A percentile compares a stretch with the other conserved stretches of the same genome.
phyloP scores from a whole-genome alignment of 2,888 invertebrate species.

The Boloria euphrosyne region DNA sequence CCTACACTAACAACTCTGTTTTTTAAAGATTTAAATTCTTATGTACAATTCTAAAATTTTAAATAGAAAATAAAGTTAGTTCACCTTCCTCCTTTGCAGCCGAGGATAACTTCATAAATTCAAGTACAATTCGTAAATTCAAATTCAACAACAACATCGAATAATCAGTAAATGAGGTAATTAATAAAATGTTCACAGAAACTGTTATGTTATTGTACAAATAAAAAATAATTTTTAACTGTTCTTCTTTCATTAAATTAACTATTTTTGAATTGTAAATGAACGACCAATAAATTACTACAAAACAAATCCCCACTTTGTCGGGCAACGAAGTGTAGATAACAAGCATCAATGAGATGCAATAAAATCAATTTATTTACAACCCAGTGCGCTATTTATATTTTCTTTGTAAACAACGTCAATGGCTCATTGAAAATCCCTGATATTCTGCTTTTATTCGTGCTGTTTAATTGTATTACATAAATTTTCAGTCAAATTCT shows the following conservation, averaged over 20 bases:
- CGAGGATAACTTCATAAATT: neutral
- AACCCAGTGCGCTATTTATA: slow-evolving; percentile 39
- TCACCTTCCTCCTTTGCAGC: neutral
- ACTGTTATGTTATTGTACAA: neutral
- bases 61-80: neutral
- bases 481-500: neutral
- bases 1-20: slow-evolving; percentile 3
- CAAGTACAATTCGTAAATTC: too few relatives aligned
- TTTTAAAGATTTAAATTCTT: slow-evolving; percentile 10
- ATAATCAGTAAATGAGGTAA: neutral
- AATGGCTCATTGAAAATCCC: slow-evolving; percentile 10
- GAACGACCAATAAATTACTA: slow-evolving; percentile 29
- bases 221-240: neutral
- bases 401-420: slow-evolving; percentile 29
- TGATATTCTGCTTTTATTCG: slow-evolving; percentile 9
- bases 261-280: slow-evolving; percentile 27
- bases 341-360: slow-evolving; percentile 36
- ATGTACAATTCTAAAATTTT: slow-evolving; percentile 9
- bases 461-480: slow-evolving; percentile 2
- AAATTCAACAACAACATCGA: too few relatives aligned
- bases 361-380: slow-evolving; percentile 35
- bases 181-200: neutral
- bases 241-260: neutral
- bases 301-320: slow-evolving; percentile 32
- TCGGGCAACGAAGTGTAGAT: slow-evolving; percentile 34